Evolutionary conservation across 2,888 invertebrate species (phyloP), one percentile per base, ranked within the genome.

Genomic region (Tenthredo amoena): DNA sequence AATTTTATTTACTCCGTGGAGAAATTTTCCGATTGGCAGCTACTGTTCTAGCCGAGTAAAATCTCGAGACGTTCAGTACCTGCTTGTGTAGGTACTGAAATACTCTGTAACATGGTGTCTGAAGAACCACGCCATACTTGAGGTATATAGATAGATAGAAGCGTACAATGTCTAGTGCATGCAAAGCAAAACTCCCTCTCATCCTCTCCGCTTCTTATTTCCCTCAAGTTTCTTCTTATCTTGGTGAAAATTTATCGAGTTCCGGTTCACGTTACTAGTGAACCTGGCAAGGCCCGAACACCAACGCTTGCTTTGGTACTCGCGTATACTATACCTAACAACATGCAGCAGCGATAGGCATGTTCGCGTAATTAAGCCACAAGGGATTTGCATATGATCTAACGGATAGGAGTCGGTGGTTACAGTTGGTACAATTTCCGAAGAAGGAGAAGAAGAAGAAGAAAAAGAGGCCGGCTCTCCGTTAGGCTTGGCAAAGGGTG

Each of bases 351-450:
- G 90, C 90, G 90, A 91, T 90, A 91, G 91, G 91, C 91, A 91
- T 92, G 92, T 90, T 92, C 91, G 91, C 91, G 91, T 92, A 92
- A 92, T 92, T 92, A 92, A 92, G 92, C 92, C 92, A 89, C 92
- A 89, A 89, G 92, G 92, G 92, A 92, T 92, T 92, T 92, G 92
- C 92, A 92, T 92, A 92, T 91, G 91, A 92, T 92, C 92, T 90
- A 90, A 90, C 90, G 89, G 91, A 90, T 91, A 91, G 88, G 71
- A 47, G 72, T 68, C 26, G 58, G 47, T 62, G 15, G 71, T 68
- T 21, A 77, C 50, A 77, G 40, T 72, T 55, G 77, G 37, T 62
- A 87, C 88, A 31, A 68, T 68, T 68, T 34, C 9, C 34, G 10
- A 68, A 68, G 15, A 34, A 89, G 90, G 91, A 91, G 91, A 91